A percentile compares a stretch with the other conserved stretches of the same genome.
Evolutionary conservation across 1,140 invertebrate species (phyloP).

Genomic region (Megalonaias nervosa): DNA sequence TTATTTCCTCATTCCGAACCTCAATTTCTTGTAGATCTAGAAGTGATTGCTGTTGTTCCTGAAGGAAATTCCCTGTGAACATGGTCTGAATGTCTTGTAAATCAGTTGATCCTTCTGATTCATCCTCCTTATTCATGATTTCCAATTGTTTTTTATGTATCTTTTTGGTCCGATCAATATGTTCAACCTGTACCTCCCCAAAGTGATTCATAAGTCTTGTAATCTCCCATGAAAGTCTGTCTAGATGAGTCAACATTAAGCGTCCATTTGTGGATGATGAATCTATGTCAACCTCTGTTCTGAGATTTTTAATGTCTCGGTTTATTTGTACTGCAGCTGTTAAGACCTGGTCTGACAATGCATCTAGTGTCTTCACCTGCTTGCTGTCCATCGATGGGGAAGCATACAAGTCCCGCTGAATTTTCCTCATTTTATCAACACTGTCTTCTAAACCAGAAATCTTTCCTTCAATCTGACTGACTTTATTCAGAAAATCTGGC

Average conservation of each 20-base stretch:
- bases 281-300: slow-evolving; percentile 11
- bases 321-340: slow-evolving; percentile 13
- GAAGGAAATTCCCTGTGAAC: slow-evolving; percentile 27
- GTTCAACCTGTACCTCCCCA: slow-evolving; percentile 25
- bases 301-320: slow-evolving; percentile 15
- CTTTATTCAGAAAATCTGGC: slow-evolving; percentile 18
- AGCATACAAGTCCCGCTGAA: slow-evolving; percentile 27
- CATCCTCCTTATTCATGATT: slow-evolving; percentile 26
- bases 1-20: slow-evolving; percentile 24
- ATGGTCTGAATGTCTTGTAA: slow-evolving; percentile 20
- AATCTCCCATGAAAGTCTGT: slow-evolving; percentile 18
- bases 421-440: slow-evolving; percentile 25
- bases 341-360: slow-evolving; percentile 25
- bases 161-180: slow-evolving; percentile 31
- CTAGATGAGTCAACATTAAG: slow-evolving; percentile 23
- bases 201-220: slow-evolving; percentile 25
- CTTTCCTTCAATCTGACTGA: slow-evolving; percentile 26
- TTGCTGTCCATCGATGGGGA: slow-evolving; percentile 24
- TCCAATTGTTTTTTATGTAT: slow-evolving; percentile 29
- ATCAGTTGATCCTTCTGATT: slow-evolving; percentile 6
- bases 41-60: slow-evolving; percentile 20
- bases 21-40: slow-evolving; percentile 29
- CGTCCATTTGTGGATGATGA: slow-evolving; percentile 24
- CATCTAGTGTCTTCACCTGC: slow-evolving; percentile 23
- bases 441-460: slow-evolving; percentile 20